Percentiles rank a stretch among this genome's conserved stretches.
phyloP scores from a whole-genome alignment of 2,797 vertebrate genomes.

The Coccyzus lansbergi region DNA sequence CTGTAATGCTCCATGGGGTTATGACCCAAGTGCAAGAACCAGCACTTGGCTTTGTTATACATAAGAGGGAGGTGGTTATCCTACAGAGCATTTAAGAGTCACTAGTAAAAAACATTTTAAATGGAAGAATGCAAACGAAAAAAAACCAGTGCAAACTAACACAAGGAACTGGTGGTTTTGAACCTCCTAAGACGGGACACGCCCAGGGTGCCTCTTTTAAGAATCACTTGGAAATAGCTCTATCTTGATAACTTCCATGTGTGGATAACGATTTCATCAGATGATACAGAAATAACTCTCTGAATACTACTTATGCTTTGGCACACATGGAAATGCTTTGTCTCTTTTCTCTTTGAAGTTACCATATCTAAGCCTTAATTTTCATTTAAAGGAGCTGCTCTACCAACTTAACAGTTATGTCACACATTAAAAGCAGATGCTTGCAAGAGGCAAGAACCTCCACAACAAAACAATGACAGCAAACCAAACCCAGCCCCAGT shows the following conservation, averaged over 20 bases:
- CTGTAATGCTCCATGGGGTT: too few species aligned
- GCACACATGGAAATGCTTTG: neutral
- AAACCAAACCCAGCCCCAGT: neutral
- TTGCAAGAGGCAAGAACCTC: neutral
- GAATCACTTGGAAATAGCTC: neutral
- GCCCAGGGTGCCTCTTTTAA: neutral
- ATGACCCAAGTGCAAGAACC: too few species aligned
- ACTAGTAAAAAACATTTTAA: neutral
- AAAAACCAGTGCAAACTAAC: neutral
- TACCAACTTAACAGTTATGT: neutral
- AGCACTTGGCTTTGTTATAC: too few species aligned
- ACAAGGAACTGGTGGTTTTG: neutral
- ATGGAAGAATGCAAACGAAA: neutral
- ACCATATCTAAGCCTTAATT: neutral
- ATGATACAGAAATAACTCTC: neutral
- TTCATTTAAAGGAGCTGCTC: slow-evolving; percentile 2
- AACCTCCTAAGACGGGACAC: neutral
- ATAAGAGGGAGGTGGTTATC: neutral
- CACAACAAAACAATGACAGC: neutral
- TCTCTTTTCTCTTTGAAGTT: slow-evolving; percentile 8
- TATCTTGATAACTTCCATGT: neutral
- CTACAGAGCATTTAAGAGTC: neutral
- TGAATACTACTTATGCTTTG: neutral
- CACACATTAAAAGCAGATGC: slow-evolving; percentile 20
- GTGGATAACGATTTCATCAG: neutral